Conservation (phyloP, 2,113 vertebrate species). For the Apteryx mantelli region DNA sequence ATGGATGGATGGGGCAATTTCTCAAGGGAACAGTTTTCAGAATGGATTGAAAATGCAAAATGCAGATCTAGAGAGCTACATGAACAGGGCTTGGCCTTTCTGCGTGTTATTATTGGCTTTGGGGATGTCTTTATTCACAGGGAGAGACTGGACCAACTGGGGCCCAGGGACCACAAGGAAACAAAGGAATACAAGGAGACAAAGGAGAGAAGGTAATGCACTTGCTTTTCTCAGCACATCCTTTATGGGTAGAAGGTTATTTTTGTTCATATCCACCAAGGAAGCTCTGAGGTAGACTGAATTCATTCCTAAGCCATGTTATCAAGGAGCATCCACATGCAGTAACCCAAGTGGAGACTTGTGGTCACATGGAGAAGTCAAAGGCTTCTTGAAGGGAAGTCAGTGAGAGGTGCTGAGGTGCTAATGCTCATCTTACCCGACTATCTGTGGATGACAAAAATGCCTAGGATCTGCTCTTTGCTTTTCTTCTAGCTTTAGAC, state of each 20-base stretch:
- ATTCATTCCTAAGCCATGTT: not conserved
- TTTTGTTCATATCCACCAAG: not conserved
- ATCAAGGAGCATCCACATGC: not conserved
- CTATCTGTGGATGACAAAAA: not conserved
- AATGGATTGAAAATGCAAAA: not conserved
- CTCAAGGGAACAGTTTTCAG: not conserved
- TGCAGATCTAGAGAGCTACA: accelerated
- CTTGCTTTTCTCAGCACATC: not conserved
- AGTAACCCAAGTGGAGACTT: not conserved
- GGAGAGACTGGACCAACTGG: constrained; percentile 84
- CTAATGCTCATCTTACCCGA: not conserved
- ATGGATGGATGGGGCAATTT: not conserved
- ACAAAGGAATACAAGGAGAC: constrained; percentile 82
- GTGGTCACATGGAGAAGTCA: not conserved
- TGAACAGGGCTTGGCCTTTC: not conserved
- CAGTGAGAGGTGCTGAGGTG: accelerated
- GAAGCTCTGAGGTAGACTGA: not conserved
- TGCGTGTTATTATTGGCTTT: not conserved
- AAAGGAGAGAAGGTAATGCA: constrained; percentile 87
- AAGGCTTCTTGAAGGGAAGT: not conserved
- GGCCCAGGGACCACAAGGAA: constrained; percentile 78
- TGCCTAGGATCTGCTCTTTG: not conserved
- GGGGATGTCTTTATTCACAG: constrained; percentile 58
- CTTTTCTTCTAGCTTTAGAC: not conserved
- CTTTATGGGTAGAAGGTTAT: not conserved